A percentile compares a stretch with the other conserved stretches of the same genome.
Evolutionary conservation across 2,113 vertebrate genomes (phyloP).

Genomic region (Crypturellus undulatus): DNA sequence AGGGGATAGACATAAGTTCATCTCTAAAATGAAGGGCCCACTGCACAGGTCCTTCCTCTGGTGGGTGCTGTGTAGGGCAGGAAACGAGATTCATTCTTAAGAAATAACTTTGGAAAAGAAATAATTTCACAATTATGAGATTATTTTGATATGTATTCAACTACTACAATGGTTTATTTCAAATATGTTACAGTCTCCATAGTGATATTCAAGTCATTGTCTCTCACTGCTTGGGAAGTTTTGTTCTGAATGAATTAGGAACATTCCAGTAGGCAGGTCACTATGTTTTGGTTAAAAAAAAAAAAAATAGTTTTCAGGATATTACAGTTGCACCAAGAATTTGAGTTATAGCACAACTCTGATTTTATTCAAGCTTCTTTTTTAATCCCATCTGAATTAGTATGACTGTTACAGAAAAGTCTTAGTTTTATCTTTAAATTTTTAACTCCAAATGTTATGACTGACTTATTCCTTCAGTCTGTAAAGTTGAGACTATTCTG

Average conservation of each 20-base stretch:
- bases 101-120: slow-evolving; percentile 13
- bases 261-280: not conserved
- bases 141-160: slow-evolving; percentile 33
- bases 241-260: not conserved
- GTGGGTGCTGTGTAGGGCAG: not conserved
- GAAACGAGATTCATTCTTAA: slow-evolving; percentile 17
- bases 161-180: slow-evolving; percentile 46
- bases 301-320: not conserved
- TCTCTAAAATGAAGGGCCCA: not conserved
- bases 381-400: not conserved
- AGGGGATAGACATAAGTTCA: not conserved
- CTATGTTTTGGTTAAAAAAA: not conserved
- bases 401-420: not conserved
- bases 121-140: slow-evolving; percentile 31
- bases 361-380: not conserved
- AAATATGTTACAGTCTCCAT: not conserved
- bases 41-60: not conserved
- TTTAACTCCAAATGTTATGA: not conserved
- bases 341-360: not conserved
- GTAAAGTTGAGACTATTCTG: not conserved
- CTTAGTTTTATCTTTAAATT: not conserved
- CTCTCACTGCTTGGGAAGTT: not conserved
- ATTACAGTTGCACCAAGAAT: not conserved
- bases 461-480: not conserved
- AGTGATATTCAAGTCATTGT: not conserved